Conservation (phyloP, 2,888 invertebrate genomes). For the Oeneis ivallda region DNA sequence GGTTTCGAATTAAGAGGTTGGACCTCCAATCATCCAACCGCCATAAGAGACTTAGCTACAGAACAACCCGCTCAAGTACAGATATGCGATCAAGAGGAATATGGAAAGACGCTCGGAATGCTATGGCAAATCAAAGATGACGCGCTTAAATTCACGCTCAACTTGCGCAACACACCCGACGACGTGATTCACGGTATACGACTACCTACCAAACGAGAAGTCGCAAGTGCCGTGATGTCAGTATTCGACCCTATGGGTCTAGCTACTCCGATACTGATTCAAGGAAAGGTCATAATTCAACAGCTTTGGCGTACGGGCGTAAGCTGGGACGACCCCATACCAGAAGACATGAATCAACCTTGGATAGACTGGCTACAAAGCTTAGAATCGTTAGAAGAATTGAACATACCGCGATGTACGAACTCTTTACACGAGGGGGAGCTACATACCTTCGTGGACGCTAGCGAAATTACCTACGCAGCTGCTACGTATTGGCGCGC, state of each 20-base stretch:
- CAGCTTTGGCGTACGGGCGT: constrained; percentile 26
- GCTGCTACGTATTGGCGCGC: not conserved
- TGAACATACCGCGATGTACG: not conserved
- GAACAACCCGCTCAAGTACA: not conserved
- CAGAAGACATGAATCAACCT: not conserved
- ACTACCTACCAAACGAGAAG: constrained; percentile 27
- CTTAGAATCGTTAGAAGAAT: not conserved
- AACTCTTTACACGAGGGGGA: not conserved
- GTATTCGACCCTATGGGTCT: constrained; percentile 46
- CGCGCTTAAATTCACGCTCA: constrained; percentile 18
- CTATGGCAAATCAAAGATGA: constrained; percentile 16
- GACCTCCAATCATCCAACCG: not conserved
- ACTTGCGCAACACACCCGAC: constrained; percentile 2
- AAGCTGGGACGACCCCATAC: constrained; percentile 19
- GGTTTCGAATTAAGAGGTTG: not conserved
- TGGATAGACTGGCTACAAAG: not conserved
- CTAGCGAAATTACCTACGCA: not conserved
- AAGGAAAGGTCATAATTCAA: constrained; percentile 23
- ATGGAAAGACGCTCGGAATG: constrained; percentile 18
- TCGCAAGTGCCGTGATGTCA: constrained; percentile 40
- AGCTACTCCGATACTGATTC: constrained; percentile 15
- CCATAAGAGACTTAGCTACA: not conserved
- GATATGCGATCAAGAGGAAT: not conserved
- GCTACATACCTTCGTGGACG: not conserved
- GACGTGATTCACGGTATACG: constrained; percentile 9